These are phyloP conservation scores for Lepidocyrtinus sp. DNA, from an alignment of 2,888 invertebrate genomes.

Conservation along the genomic window DNA sequence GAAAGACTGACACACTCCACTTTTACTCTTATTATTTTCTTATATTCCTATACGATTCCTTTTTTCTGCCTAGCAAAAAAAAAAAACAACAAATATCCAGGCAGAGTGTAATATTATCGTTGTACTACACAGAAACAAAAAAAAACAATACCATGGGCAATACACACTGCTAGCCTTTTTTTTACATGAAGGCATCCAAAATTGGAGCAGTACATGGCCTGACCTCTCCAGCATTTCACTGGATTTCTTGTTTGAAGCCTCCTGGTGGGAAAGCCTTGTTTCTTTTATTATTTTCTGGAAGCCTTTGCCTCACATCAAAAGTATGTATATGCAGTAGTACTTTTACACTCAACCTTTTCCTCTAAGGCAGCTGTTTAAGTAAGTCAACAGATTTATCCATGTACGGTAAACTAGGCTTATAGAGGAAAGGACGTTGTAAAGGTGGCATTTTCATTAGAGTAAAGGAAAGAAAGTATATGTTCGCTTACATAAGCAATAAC, in stretches of 20 bases:
- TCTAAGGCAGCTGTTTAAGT: constrained; percentile 10
- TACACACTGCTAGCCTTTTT: not conserved
- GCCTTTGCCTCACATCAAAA: constrained; percentile 10
- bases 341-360: not conserved
- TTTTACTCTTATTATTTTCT: not conserved
- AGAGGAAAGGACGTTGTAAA: no score
- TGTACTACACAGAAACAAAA: not conserved
- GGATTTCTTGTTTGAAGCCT: constrained; percentile 24
- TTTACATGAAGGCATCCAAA: constrained; percentile 8
- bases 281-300: constrained; percentile 11
- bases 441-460: no score
- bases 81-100: constrained; percentile 5
- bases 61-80: not conserved
- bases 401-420: no score
- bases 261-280: constrained; percentile 35
- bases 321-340: no score
- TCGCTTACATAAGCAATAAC: no score
- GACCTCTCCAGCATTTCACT: constrained; percentile 32
- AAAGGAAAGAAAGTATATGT: no score
- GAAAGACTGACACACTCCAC: constrained; percentile 44
- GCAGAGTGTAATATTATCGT: not conserved
- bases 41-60: not conserved
- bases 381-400: constrained; percentile 14
- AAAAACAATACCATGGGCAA: constrained; percentile 8
- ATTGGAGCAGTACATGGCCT: constrained; percentile 36